Base-by-base conservation (phyloP, 2,113 vertebrate species). In the Poeciliopsis turrubarensis region DNA sequence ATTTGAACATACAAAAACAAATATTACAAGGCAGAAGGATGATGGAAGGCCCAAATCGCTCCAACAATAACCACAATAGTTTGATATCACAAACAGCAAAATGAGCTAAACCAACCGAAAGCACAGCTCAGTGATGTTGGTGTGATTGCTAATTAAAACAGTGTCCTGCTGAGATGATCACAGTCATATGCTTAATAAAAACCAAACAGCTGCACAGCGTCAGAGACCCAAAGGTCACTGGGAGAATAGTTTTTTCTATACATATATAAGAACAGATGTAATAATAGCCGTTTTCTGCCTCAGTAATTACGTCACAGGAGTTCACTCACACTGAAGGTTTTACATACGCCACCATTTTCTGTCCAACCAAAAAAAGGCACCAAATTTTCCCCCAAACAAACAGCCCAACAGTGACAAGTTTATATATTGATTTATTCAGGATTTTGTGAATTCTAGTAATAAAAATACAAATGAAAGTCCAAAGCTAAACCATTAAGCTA, bases 1-100 rank as follows among this genome's bases (percentile, higher is more conserved):
- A 86, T 89, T 77, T 72, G 83, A 90, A 86, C 85, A 89, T 88
- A 92, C 82, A 89, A 90, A 90, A 90, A 84, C 75, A 84, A 88
- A 86, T 72, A 75, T 83, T 86, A 87, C 83, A 89, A 91, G 80
- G 85, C 91, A 89, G 77, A 79, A 83, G 77, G 63, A 86, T 81
- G 84, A 90, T 67, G 75, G 75, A 87, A 89, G 83, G 82, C 81
- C 76, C 34, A 67, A 64, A 68, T 84, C 83, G 74, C 84, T 86
- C 75, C 70, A 67, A 89, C 82, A 66, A 77, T 14, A 80, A 84
- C 73, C 75, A 78, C 71, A 73, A 85, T 66, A 73, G 76, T 70
- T 70, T 68, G 72, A 73, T 37, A 68, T 64, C 63, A 57, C 66
- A 13, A 30, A 81, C 51, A 75, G 65, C 65, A 4, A 79, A 78